Evolutionary conservation across 2,888 invertebrate species (phyloP).

Genomic region (Apomyelois bistriatella): DNA sequence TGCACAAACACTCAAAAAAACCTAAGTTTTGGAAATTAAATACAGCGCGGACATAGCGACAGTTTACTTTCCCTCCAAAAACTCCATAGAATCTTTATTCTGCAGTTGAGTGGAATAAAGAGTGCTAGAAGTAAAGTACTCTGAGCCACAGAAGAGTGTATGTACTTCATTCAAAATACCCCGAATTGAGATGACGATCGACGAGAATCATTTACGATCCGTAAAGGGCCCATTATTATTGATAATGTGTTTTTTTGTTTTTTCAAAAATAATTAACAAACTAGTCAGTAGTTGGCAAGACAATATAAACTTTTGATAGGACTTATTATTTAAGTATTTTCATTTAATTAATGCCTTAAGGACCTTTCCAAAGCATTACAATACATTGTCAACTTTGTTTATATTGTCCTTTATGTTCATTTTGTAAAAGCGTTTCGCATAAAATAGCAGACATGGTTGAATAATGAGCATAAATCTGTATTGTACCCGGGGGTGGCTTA

Average conservation of each 20-base stretch:
- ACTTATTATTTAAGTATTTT: too few relatives aligned
- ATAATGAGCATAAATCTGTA: constrained; percentile 63
- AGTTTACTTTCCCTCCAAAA: too few relatives aligned
- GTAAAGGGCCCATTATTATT: constrained; percentile 34
- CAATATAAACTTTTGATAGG: too few relatives aligned
- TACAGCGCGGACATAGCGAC: too few relatives aligned
- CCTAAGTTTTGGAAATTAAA: too few relatives aligned
- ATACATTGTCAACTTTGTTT: too few relatives aligned
- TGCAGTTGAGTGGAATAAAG: constrained; percentile 47
- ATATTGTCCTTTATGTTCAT: constrained; percentile 50
- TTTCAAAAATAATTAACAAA: neutral
- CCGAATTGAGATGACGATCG: constrained; percentile 64
- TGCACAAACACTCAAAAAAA: too few relatives aligned
- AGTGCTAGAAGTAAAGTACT: constrained; percentile 59
- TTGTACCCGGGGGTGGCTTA: constrained; percentile 60
- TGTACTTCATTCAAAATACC: constrained; percentile 73
- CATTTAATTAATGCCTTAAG: too few relatives aligned
- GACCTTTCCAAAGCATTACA: too few relatives aligned
- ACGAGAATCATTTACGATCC: constrained; percentile 57
- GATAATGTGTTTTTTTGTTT: constrained; percentile 30
- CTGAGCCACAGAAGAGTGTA: constrained; percentile 55
- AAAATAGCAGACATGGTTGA: constrained; percentile 50
- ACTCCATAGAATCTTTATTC: neutral
- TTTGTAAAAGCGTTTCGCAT: constrained; percentile 49
- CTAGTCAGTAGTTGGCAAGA: neutral